These are phyloP conservation scores for Papilio aristodemus DNA, from an alignment of 1,140 invertebrate species.

Conservation along the genomic window DNA sequence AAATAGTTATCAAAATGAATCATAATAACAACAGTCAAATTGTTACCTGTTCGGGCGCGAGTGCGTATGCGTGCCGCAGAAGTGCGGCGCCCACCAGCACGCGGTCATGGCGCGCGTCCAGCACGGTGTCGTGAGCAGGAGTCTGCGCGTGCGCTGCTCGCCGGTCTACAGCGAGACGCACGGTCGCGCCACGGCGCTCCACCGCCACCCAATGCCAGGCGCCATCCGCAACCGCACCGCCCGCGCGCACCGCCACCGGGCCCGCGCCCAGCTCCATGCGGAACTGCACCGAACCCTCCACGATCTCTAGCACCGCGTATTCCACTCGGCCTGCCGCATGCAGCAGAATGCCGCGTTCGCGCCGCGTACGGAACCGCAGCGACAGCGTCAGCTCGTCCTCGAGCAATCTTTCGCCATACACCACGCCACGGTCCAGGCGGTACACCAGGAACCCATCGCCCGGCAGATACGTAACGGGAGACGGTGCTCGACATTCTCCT, in stretches of 20 bases:
- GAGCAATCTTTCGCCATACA: conserved; percentile 81
- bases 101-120: conserved; percentile 92
- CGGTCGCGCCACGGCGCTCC: conserved; percentile 89
- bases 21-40: too few species aligned
- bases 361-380: conserved; percentile 90
- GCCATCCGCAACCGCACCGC: conserved; percentile 90
- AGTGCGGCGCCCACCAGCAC: conserved; percentile 93
- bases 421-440: conserved; percentile 58
- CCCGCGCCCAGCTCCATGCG: conserved; percentile 95
- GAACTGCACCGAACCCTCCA: conserved; percentile 92
- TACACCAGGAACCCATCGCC: conserved; percentile 65
- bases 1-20: too few species aligned
- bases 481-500: conserved; percentile 30
- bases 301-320: conserved; percentile 93
- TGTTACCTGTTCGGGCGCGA: conserved; percentile 81
- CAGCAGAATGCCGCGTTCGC: conserved; percentile 92
- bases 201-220: conserved; percentile 93
- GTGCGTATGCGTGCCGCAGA: conserved; percentile 83
- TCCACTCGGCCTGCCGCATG: conserved; percentile 92
- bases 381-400: conserved; percentile 91
- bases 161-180: conserved; percentile 89
- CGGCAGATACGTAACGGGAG: conserved; percentile 44
- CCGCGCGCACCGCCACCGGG: conserved; percentile 91
- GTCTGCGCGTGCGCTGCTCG: conserved; percentile 89
- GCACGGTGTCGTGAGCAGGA: conserved; percentile 89